phyloP scores from a whole-genome alignment of 1,140 invertebrate genomes.

The Rhizoglyphus robini region DNA sequence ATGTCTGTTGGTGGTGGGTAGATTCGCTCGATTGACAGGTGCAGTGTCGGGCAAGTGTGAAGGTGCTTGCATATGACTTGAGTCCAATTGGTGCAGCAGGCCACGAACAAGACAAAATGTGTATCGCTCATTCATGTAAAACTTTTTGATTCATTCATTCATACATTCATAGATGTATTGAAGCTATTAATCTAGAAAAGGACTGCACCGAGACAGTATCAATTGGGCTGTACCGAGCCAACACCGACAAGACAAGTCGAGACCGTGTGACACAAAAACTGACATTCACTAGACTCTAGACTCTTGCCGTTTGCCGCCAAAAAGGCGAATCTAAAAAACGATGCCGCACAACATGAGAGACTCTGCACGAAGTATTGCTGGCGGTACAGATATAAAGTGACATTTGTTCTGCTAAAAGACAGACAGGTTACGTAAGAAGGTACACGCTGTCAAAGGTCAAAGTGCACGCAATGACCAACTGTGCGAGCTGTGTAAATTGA shows the following conservation, averaged over 20 bases:
- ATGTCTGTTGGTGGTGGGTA: no score
- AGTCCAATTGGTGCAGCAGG: no score
- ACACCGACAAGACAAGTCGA: no score
- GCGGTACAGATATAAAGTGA: background rate
- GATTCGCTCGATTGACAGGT: no score
- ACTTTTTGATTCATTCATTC: background rate
- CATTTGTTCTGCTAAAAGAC: no score
- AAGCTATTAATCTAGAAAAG: background rate
- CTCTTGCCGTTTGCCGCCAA: background rate
- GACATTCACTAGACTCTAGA: background rate
- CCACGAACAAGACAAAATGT: no score
- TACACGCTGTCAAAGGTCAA: background rate
- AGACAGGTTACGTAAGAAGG: background rate
- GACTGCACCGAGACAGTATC: no score
- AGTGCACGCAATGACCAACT: background rate
- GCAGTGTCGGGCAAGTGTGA: no score
- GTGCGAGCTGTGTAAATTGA: slow-evolving; percentile 8
- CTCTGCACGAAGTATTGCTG: background rate
- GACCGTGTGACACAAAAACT: no score
- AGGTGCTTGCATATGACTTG: no score
- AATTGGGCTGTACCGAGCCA: no score
- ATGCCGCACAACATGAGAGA: background rate
- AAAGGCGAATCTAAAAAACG: background rate
- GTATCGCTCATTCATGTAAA: background rate
- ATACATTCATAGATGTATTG: background rate